A percentile compares a stretch with the other conserved stretches of the same genome.
phyloP scores from a whole-genome alignment of 2,888 invertebrate genomes.

The Pristionchus maxplancki region DNA sequence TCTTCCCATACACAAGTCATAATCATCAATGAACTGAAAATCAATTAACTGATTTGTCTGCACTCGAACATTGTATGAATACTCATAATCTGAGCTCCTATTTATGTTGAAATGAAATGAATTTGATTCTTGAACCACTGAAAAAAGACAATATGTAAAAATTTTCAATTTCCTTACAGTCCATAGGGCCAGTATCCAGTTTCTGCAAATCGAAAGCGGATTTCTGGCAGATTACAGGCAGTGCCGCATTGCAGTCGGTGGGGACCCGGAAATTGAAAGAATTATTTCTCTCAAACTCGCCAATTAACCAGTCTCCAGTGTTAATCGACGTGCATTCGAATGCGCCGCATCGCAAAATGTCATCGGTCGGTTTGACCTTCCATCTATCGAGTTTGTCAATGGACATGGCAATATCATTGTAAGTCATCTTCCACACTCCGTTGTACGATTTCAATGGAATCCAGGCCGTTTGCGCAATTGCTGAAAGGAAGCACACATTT shows the following conservation, averaged over 20 bases:
- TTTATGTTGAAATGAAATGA: background rate
- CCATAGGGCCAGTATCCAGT: background rate
- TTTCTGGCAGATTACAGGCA: background rate
- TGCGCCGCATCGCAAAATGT: background rate
- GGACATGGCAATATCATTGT: background rate
- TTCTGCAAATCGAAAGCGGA: background rate
- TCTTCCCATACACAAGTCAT: background rate
- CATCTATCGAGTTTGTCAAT: background rate
- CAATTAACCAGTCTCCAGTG: background rate
- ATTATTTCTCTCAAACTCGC: background rate
- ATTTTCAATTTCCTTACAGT: background rate
- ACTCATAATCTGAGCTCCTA: too few relatives aligned
- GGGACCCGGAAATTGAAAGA: background rate
- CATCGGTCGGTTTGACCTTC: background rate
- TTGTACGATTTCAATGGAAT: background rate
- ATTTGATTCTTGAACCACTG: background rate
- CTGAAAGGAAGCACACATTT: background rate
- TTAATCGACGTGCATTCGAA: background rate
- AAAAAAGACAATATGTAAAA: background rate
- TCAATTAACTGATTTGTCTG: background rate
- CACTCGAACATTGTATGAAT: background rate
- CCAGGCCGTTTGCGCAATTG: background rate
- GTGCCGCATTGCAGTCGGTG: background rate
- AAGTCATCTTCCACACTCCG: background rate
- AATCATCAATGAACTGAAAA: background rate